Evolutionary conservation across 92 coral and sea anemone genomes (phyloP).

Genomic region (Epizoanthus ramosus): DNA sequence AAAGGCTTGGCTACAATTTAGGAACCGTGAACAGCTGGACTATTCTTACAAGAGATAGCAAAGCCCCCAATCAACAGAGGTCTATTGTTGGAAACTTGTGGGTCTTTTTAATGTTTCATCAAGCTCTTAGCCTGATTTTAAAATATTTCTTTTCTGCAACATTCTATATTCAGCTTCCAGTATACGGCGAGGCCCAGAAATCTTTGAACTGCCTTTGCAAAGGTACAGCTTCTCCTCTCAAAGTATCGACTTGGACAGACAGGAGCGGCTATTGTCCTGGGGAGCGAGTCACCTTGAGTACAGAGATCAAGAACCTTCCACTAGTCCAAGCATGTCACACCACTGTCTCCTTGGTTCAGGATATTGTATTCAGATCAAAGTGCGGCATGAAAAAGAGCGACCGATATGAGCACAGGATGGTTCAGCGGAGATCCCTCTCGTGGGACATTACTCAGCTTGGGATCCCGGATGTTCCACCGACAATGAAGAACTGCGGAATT

Average conservation of each 20-base stretch:
- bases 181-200: slow-evolving; percentile 79
- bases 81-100: too few relatives aligned
- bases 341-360: slow-evolving; percentile 65
- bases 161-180: slow-evolving; percentile 64
- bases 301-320: slow-evolving; percentile 74
- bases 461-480: slow-evolving; percentile 91
- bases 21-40: too few relatives aligned
- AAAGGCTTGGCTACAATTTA: too few relatives aligned
- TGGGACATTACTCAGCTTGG: slow-evolving; percentile 71
- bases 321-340: slow-evolving; percentile 72
- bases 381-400: slow-evolving; percentile 68
- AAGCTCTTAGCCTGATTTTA: background rate
- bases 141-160: background rate
- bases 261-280: slow-evolving; percentile 82
- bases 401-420: slow-evolving; percentile 60
- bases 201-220: slow-evolving; percentile 74
- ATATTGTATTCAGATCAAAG: slow-evolving; percentile 64
- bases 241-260: slow-evolving; percentile 67
- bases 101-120: too few relatives aligned
- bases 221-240: slow-evolving; percentile 81
- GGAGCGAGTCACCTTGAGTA: slow-evolving; percentile 61
- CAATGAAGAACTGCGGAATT: slow-evolving; percentile 88
- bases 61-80: too few relatives aligned
- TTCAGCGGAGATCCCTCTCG: slow-evolving; percentile 73
- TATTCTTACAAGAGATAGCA: too few relatives aligned